phyloP scores from a whole-genome alignment of 1,140 invertebrate genomes.

The Scaptomyza montana region DNA sequence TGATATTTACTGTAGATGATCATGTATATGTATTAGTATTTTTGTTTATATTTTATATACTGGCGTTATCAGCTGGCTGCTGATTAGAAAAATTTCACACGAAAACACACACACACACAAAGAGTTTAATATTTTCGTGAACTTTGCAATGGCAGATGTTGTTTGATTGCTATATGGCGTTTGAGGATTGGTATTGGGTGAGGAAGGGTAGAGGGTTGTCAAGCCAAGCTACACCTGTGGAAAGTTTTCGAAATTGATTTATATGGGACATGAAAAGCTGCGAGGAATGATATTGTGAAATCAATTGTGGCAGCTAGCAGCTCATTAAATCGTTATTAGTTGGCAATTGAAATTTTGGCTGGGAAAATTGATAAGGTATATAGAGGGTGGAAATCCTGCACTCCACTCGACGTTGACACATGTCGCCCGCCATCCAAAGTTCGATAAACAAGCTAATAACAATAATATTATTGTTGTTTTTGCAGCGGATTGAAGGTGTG shows the following conservation, averaged over 20 bases:
- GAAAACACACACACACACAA: conserved; percentile 49
- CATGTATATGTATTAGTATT: conserved; percentile 8
- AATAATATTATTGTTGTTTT: conserved; percentile 76
- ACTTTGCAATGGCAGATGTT: conserved; percentile 59
- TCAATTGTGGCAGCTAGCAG: conserved; percentile 14
- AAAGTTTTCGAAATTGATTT: conserved; percentile 65
- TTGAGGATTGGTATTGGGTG: neutral
- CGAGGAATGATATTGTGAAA: conserved; percentile 46
- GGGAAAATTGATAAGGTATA: conserved; percentile 70
- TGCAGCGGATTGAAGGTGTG: conserved; percentile 43
- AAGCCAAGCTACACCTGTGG: conserved; percentile 49
- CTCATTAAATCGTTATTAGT: conserved; percentile 70
- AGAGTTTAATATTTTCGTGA: conserved; percentile 40
- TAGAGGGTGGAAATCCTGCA: conserved; percentile 34
- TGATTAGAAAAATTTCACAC: conserved; percentile 76
- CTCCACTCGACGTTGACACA: conserved; percentile 12
- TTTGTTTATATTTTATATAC: conserved; percentile 42
- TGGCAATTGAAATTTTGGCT: conserved; percentile 45
- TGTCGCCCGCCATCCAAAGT: neutral
- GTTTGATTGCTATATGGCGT: neutral
- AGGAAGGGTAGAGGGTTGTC: neutral
- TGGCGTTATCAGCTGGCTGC: conserved; percentile 49
- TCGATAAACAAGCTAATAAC: conserved; percentile 53
- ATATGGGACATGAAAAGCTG: conserved; percentile 26
- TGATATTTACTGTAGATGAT: conserved; percentile 3